Evolutionary conservation across 2,888 invertebrate species (phyloP).

Genomic region (Eudasyphora cyanicolor): DNA sequence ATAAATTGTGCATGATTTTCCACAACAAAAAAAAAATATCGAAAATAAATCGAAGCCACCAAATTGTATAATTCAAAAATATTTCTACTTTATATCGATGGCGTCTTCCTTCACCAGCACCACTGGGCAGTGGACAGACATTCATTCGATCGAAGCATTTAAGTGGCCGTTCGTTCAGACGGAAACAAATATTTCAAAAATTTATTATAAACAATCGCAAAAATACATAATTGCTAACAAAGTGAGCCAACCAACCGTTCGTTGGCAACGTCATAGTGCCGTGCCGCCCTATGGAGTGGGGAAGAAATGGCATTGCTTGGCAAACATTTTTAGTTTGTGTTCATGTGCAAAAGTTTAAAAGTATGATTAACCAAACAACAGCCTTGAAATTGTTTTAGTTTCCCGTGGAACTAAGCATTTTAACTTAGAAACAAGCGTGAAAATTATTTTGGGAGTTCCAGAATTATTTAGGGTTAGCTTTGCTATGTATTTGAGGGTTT

Average conservation of each 20-base stretch:
- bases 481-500: no score
- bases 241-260: neutral
- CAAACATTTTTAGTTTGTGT: no score
- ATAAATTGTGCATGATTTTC: neutral
- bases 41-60: no score
- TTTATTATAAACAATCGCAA: neutral
- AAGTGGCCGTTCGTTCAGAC: neutral
- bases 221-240: neutral
- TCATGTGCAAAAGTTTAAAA: no score
- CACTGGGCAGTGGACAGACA: neutral
- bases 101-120: no score
- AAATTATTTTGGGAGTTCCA: no score
- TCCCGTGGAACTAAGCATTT: no score
- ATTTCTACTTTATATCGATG: neutral
- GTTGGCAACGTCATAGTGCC: neutral
- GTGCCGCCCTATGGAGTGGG: neutral
- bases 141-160: neutral
- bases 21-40: neutral
- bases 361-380: no score
- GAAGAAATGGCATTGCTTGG: neutral
- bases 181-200: neutral
- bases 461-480: no score
- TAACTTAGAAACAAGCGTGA: no score
- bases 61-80: neutral
- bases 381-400: no score